Conservation (phyloP, 2,113 vertebrate genomes). For the Ia io region DNA sequence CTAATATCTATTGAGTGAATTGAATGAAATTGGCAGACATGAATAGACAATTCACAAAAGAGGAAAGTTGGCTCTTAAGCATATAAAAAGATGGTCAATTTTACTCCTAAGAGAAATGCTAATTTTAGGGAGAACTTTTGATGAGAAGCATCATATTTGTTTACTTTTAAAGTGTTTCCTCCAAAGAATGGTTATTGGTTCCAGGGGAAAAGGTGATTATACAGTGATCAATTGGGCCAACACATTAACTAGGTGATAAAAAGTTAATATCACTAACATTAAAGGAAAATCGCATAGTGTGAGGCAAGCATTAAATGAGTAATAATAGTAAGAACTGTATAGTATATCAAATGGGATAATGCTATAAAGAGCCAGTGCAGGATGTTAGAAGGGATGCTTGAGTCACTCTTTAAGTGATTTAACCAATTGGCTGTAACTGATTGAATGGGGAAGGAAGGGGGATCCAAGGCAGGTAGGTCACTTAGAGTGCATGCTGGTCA, state of each 20-base stretch:
- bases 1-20: neutral
- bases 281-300: too few relatives aligned
- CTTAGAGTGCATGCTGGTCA: neutral
- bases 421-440: neutral
- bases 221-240: neutral
- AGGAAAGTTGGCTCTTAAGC: neutral
- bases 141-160: neutral
- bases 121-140: neutral
- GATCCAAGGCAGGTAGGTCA: neutral
- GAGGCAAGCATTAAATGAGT: neutral
- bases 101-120: neutral
- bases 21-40: neutral
- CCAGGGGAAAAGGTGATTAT: neutral
- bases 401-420: neutral
- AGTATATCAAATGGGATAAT: neutral
- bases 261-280: neutral
- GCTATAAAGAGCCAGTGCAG: neutral
- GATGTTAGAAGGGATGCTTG: neutral
- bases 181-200: neutral
- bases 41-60: neutral
- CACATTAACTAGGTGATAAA: neutral
- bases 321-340: neutral
- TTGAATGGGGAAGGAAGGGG: neutral
- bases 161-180: neutral
- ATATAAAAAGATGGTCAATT: neutral